These are phyloP conservation scores for Notolepis coatsorum DNA, from an alignment of 2,797 vertebrate genomes.

Conservation along the genomic window DNA sequence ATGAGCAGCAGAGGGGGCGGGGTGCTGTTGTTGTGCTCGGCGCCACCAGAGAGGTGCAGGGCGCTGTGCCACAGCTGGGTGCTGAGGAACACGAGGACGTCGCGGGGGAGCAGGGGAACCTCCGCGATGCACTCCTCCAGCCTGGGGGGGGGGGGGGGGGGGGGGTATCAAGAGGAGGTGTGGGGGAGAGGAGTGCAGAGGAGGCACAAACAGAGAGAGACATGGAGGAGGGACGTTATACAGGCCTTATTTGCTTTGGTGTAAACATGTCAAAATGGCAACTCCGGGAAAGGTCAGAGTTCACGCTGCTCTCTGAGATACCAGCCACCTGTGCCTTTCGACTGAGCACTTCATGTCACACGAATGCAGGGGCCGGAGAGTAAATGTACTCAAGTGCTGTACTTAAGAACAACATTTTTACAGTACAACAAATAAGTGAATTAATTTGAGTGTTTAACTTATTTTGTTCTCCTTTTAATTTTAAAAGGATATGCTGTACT, in stretches of 20 bases:
- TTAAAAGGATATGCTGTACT: too few species aligned
- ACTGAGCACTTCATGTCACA: background rate
- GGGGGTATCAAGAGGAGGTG: background rate
- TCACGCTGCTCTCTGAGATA: constrained; percentile 19
- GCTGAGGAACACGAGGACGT: constrained; percentile 87
- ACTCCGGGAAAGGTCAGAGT: constrained; percentile 16
- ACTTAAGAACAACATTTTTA: too few species aligned
- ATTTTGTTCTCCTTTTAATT: too few species aligned
- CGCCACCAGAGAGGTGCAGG: constrained; percentile 69
- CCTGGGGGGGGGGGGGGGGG: constrained; percentile 57
- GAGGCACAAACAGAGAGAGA: constrained; percentile 2
- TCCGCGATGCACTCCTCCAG: constrained; percentile 87
- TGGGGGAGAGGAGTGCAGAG: constrained; percentile 30
- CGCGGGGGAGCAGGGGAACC: constrained; percentile 88
- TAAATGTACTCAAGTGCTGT: too few species aligned
- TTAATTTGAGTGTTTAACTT: too few species aligned
- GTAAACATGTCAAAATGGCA: constrained; percentile 51
- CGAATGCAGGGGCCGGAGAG: too few species aligned
- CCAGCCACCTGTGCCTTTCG: constrained; percentile 20
- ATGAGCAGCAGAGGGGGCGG: constrained; percentile 89
- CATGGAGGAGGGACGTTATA: constrained; percentile 12
- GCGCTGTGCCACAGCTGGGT: constrained; percentile 83
- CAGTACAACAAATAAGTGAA: too few species aligned
- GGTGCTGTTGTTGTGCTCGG: constrained; percentile 66
- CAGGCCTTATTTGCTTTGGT: constrained; percentile 18